Evolutionary conservation across 2,797 vertebrate genomes (phyloP), one percentile per base, ranked within the genome.

Genomic region (Mormyrops attenuatus): DNA sequence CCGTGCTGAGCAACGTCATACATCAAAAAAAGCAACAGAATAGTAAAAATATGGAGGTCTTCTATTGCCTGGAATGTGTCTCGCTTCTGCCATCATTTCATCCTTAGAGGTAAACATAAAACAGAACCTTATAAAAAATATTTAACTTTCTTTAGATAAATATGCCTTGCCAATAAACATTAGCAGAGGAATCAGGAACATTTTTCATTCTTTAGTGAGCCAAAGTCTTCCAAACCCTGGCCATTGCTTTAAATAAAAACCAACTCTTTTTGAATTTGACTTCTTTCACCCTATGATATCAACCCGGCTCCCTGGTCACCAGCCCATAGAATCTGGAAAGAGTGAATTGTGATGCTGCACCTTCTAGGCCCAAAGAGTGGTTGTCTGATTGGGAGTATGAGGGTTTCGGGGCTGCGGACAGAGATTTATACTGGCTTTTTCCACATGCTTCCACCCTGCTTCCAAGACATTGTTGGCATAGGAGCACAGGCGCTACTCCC

Each of bases 171-270:
- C 87, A 66, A n/a, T 30, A 44, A 55, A 63, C 53, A 57, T 20
- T 53, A 88, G 38, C 55, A 88, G 87, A 7, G 52, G 44, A 52
- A 86, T 26, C 3, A 9, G 7, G 47, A 49, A 63, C 41, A 50
- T 73, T 47, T 88, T 50, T 52, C 26, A 69, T 89, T 89, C 47
- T 9, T 49, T 82, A n/a, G 8, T 20, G 2, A 55, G 26, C 20
- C 5, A 11, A 82, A 50, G 50, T 69, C 80, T 85, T 7, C 47
- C 6, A 34, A 9, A 22, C 13, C 8, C 84, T 47, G 22, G 80
- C 41, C 26, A 85, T 69, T 89, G 30, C 44, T 3, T 50, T 73
- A 89, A 89, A 57, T 60, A 57, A 85, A 84, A 84, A 60, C 30
- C 50, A 53, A 57, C 26, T 57, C 15, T 22, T 82, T 44, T 47